Conservation (phyloP, 2,797 vertebrate species). For the Pogonophryne albipinna region DNA sequence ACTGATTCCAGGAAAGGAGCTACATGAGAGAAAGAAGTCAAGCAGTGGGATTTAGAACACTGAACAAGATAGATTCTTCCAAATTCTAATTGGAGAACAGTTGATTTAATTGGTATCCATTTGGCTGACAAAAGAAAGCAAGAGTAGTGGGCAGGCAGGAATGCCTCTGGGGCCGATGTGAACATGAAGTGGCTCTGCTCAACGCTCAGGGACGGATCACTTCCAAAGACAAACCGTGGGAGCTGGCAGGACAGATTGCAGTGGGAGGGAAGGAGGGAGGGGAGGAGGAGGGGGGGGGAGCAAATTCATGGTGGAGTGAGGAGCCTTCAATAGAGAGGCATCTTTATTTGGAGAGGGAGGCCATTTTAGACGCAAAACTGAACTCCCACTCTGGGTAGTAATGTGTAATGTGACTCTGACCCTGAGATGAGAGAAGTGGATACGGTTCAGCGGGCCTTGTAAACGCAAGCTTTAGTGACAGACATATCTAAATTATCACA, state of each 20-base stretch:
- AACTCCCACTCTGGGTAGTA: slow-evolving; percentile 74
- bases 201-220: slow-evolving; percentile 93
- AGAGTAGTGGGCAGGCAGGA: slow-evolving; percentile 91
- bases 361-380: slow-evolving; percentile 82
- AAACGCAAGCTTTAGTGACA: slow-evolving; percentile 65
- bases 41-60: slow-evolving; percentile 89
- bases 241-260: slow-evolving; percentile 88
- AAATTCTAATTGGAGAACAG: slow-evolving; percentile 99
- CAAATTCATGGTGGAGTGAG: slow-evolving; percentile 77
- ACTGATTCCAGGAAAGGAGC: slow-evolving; percentile 90
- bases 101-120: slow-evolving; percentile 99
- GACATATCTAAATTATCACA: slow-evolving; percentile 72
- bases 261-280: slow-evolving; percentile 71
- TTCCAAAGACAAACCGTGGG: slow-evolving; percentile 96
- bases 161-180: slow-evolving; percentile 94
- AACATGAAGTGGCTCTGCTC: slow-evolving; percentile 92
- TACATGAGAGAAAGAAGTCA: slow-evolving; percentile 86
- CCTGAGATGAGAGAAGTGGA: slow-evolving; percentile 76
- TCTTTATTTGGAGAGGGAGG: slow-evolving; percentile 85
- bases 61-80: slow-evolving; percentile 95
- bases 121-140: slow-evolving; percentile 96
- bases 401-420: slow-evolving; percentile 81
- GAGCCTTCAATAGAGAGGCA: slow-evolving; percentile 83
- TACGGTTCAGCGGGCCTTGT: slow-evolving; percentile 72
- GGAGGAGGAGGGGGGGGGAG: slow-evolving; percentile 20